phyloP scores from a whole-genome alignment of 2,113 vertebrate species.

The Ondatra zibethicus region DNA sequence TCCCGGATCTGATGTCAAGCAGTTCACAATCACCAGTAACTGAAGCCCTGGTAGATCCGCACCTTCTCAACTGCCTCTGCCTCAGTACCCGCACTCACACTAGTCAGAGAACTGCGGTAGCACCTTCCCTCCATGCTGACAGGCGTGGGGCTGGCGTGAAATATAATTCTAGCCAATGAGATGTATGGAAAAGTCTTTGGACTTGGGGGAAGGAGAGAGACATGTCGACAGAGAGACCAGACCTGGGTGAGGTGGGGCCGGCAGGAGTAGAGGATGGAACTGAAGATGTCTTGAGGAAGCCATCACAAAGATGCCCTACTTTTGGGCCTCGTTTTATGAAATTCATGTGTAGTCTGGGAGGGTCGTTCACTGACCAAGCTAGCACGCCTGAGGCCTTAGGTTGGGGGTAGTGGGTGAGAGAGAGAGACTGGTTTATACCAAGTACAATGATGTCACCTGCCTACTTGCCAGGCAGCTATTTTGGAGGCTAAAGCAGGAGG shows the following conservation, averaged over 20 bases:
- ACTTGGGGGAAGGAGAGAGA: background rate
- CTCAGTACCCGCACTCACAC: background rate
- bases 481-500: background rate
- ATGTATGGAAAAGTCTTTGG: background rate
- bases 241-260: background rate
- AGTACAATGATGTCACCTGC: background rate
- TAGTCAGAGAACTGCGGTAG: background rate
- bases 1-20: background rate
- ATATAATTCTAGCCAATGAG: background rate
- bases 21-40: background rate
- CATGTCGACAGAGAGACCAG: background rate
- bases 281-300: no score
- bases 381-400: background rate
- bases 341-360: background rate
- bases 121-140: no score
- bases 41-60: rapidly evolving
- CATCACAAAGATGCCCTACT: background rate
- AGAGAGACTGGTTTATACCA: background rate
- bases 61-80: background rate
- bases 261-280: background rate
- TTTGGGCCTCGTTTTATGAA: background rate
- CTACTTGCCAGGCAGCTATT: background rate
- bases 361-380: background rate
- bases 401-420: background rate
- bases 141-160: background rate